A percentile compares a stretch with the other conserved stretches of the same genome.
Evolutionary conservation across 1,140 invertebrate species (phyloP).

Genomic region (Drosophila hydei): DNA sequence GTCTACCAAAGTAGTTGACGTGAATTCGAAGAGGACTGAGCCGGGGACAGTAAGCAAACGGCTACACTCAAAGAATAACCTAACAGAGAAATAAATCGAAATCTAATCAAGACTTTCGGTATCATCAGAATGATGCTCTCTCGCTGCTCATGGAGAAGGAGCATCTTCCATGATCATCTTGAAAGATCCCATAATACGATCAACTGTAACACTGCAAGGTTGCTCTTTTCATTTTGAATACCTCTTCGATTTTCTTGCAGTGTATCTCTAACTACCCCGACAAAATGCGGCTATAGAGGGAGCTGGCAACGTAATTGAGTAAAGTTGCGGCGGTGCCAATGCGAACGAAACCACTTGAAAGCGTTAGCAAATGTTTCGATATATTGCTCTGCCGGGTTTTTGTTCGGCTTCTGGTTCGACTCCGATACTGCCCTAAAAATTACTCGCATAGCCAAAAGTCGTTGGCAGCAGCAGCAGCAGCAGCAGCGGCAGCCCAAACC

Average conservation of each 20-base stretch:
- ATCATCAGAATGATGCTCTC: no score
- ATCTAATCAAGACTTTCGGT: background rate
- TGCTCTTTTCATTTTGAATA: no score
- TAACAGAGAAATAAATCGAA: background rate
- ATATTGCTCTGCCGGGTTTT: conserved; percentile 49
- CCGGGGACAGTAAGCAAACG: conserved; percentile 44
- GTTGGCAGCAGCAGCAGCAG: background rate
- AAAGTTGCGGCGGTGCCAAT: conserved; percentile 73
- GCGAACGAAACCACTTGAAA: conserved; percentile 67
- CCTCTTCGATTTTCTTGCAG: background rate
- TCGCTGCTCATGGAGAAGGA: no score
- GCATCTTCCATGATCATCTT: no score
- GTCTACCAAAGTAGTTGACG: conserved; percentile 80
- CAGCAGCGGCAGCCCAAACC: conserved; percentile 13
- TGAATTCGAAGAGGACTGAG: conserved; percentile 52
- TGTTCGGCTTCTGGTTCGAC: background rate
- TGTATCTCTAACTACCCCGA: background rate
- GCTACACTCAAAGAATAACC: background rate
- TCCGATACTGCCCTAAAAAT: conserved; percentile 18
- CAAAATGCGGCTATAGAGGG: background rate
- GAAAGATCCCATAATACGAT: no score
- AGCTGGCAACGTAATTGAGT: conserved; percentile 71
- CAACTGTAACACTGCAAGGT: no score
- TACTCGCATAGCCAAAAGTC: conserved; percentile 31
- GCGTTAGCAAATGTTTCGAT: conserved; percentile 73